Evolutionary conservation across 1,140 invertebrate genomes (phyloP), one percentile per base, ranked within the genome.

Genomic region (Pygmarrhopalites habei): DNA sequence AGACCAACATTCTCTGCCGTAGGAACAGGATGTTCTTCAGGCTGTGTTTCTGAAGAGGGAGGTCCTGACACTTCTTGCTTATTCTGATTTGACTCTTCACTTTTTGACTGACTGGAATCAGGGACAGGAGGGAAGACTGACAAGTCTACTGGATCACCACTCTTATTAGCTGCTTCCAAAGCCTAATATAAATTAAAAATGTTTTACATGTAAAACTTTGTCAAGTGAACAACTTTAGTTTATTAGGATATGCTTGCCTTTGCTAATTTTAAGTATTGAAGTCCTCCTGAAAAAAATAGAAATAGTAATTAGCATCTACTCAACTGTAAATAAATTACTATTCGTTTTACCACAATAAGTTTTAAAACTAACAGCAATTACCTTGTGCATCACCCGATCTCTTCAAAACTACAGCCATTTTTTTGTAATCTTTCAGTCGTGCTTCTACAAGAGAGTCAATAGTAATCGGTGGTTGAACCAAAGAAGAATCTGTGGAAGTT

Each of bases 61-160:
- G 3, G 17, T 19, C 3, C 12, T 21, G 29, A 23, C 15, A 15
- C 47, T 49, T n/a, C n/a, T n/a, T n/a, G n/a, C n/a, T n/a, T n/a
- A n/a, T n/a, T 49, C 47, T 15, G 21, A 49, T 19, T 14, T 7
- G 47, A 49, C 23, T 28, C 3, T 19, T 55, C n/a, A n/a, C n/a
- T n/a, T n/a, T n/a, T n/a, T n/a, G n/a, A n/a, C n/a, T 44, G 46
- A 49, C 5, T 49, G 10, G 46, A 21, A 15, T 49, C 46, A 1
- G 88, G 88, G 1, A 85, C 78, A 1, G 88, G 85, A 29, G 93
- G 93, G 82, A 95, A 87, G 66, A 86, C 82, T 25, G 82, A 85
- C 23, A 95, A 77, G 77, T 96, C 90, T 49, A 95, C 83, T 2
- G 84, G 77, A 69, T 92, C 80, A 0, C 90, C 89, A 52, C 81